Evolutionary conservation across 2,797 vertebrate species (phyloP), one percentile per base, ranked within the genome.

Genomic region (Benthosema pterotum): DNA sequence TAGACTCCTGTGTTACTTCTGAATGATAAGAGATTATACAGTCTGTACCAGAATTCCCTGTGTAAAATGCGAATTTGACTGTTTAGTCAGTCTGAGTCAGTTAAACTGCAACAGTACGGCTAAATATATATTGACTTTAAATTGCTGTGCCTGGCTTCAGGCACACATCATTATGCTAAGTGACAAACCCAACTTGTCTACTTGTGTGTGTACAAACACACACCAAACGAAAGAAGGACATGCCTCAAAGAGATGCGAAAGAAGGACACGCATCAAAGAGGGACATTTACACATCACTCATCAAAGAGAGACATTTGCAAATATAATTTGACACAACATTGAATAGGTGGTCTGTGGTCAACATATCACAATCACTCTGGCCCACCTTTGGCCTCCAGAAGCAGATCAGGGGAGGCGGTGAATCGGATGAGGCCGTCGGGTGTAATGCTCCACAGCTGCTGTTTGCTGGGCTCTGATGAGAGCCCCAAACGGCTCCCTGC

Each of bases 311-410:
- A 22, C 4, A 22, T 22, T 3, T 11, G 11, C 14, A 13, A 8
- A 18, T 49, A 49, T 16, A n/a, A 49, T 49, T 17, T 17, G 4
- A 49, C 16, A 16, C 17, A 8, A 3, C 46, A 45, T 43, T 12
- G 42, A 11, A 9, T 38, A 8, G 28, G 6, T 2, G 32, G 32
- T 38, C 32, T 3, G 6, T 2, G 32, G 32, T 38, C 32, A 38
- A 38, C 8, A 38, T 11, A 9, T 38, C 32, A 38, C 32, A 11
- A 38, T 38, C 32, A 25, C 3, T 14, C 17, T 1, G n/a, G 18
- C 89, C 95, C 84, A 98, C 97, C 97, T 96, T 98, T 99, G 83
- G 98, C 83, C 46, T 98, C 96, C 83, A 99, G 88, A 73, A 96
- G 94, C 72, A 98, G 89, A 49, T 95, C 86, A 2, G 94, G 62